Conservation (phyloP, 2,797 vertebrate genomes). For the Discoglossus pictus region DNA sequence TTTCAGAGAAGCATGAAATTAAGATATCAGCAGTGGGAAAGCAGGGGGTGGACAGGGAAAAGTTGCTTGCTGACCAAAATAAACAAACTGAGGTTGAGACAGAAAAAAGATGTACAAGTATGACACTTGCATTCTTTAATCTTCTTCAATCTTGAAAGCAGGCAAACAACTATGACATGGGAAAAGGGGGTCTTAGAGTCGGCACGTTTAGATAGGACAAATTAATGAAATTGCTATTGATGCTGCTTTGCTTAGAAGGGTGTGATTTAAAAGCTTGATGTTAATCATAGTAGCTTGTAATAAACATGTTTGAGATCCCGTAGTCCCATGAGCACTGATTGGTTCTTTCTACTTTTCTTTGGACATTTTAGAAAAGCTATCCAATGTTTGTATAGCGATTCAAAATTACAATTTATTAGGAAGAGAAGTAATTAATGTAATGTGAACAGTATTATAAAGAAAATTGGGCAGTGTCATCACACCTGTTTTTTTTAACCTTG, state of each 20-base stretch:
- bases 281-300: slow-evolving; percentile 42
- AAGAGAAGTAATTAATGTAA: too few relatives aligned
- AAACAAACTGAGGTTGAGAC: slow-evolving; percentile 47
- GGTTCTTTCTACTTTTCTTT: too few relatives aligned
- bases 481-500: too few relatives aligned
- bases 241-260: slow-evolving; percentile 54
- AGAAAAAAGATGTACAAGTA: slow-evolving; percentile 1
- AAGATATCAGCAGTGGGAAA: slow-evolving; percentile 27
- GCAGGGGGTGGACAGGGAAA: slow-evolving; percentile 26
- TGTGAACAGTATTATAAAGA: too few relatives aligned
- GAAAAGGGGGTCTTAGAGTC: slow-evolving; percentile 43
- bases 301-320: slow-evolving; percentile 54
- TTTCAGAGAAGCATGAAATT: slow-evolving; percentile 55
- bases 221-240: slow-evolving; percentile 47
- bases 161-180: background rate
- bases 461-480: too few relatives aligned
- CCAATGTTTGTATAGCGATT: too few relatives aligned
- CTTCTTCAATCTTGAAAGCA: slow-evolving; percentile 43
- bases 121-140: slow-evolving; percentile 48
- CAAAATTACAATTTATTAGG: too few relatives aligned
- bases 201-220: slow-evolving; percentile 28
- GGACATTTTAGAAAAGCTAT: too few relatives aligned
- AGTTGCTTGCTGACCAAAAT: slow-evolving; percentile 49
- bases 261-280: slow-evolving; percentile 55
- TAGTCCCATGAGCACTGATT: too few relatives aligned